These are phyloP conservation scores for Armadillidium nasatum DNA, from an alignment of 1,140 invertebrate species.

Conservation along the genomic window DNA sequence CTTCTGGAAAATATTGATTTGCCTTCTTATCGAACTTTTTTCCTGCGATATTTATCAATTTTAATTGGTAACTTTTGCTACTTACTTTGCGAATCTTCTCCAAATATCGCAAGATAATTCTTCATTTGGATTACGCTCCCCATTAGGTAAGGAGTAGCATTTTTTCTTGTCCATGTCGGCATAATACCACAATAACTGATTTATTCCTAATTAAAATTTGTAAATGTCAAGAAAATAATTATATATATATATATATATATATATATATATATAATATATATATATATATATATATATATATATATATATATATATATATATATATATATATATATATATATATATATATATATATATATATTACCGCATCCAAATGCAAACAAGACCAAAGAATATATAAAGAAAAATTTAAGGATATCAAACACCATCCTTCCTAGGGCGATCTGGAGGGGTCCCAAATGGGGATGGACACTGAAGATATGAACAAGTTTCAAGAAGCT, in stretches of 20 bases:
- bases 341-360: too few relatives aligned
- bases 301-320: constrained; percentile 12
- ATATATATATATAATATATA: background rate
- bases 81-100: constrained; percentile 77
- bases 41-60: too few relatives aligned
- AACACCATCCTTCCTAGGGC: constrained; percentile 86
- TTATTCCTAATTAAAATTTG: constrained; percentile 60
- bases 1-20: too few relatives aligned
- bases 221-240: too few relatives aligned
- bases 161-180: constrained; percentile 79
- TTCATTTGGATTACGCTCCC: constrained; percentile 67
- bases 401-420: constrained; percentile 90
- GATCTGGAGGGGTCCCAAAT: constrained; percentile 81
- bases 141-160: constrained; percentile 68
- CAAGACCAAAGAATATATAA: constrained; percentile 81
- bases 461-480: constrained; percentile 92
- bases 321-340: background rate
- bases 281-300: constrained; percentile 23
- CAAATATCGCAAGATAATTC: constrained; percentile 78
- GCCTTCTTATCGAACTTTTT: too few relatives aligned
- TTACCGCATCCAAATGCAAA: too few relatives aligned
- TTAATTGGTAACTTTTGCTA: constrained; percentile 26
- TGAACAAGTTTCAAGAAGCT: constrained; percentile 87
- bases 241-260: background rate
- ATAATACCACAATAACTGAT: constrained; percentile 92